phyloP scores from a whole-genome alignment of 2,113 vertebrate species.

The Uria aalge region DNA sequence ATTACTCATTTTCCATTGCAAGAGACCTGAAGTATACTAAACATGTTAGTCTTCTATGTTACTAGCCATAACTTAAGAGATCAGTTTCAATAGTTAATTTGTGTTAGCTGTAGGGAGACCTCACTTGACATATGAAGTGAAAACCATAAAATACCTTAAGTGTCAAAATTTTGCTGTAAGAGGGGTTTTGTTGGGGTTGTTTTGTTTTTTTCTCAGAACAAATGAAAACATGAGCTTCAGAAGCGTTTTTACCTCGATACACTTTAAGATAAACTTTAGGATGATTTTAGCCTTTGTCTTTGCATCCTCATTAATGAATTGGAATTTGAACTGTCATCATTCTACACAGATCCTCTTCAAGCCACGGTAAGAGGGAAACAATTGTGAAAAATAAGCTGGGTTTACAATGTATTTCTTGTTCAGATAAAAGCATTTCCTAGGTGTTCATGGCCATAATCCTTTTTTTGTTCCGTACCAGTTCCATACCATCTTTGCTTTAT shows the following conservation, averaged over 20 bases:
- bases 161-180: background rate
- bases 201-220: background rate
- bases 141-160: background rate
- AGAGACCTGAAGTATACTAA: background rate
- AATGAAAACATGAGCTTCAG: background rate
- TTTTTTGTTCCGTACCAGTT: background rate
- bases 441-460: background rate
- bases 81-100: background rate
- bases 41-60: background rate
- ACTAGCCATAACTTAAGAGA: background rate
- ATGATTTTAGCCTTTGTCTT: background rate
- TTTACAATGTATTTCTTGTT: background rate
- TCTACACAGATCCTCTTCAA: background rate
- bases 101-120: background rate
- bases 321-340: background rate
- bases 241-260: background rate
- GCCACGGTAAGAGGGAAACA: background rate
- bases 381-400: background rate
- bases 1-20: background rate
- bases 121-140: background rate
- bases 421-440: background rate
- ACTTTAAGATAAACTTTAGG: background rate
- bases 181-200: background rate
- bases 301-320: background rate
- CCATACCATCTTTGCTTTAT: background rate